phyloP scores from a whole-genome alignment of 2,888 invertebrate species.

The Pyralis farinalis region DNA sequence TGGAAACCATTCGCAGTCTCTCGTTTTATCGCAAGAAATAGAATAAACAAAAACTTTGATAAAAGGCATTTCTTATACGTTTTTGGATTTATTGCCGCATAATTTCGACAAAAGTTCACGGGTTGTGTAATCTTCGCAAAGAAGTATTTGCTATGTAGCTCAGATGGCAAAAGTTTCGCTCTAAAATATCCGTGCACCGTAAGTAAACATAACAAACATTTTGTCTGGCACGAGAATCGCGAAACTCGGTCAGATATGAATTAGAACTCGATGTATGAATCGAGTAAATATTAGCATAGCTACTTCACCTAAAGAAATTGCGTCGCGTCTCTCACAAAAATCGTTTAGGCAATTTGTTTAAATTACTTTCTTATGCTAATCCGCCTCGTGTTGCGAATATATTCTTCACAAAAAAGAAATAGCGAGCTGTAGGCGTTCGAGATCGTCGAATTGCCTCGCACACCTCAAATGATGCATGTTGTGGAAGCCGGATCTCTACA shows the following conservation, averaged over 20 bases:
- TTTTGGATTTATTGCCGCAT: slow-evolving; percentile 43
- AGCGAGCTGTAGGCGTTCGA: slow-evolving; percentile 39
- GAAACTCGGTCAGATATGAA: slow-evolving; percentile 31
- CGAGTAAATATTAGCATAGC: slow-evolving; percentile 35
- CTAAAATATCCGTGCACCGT: slow-evolving; percentile 19
- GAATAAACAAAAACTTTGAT: slow-evolving; percentile 45
- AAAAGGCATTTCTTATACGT: slow-evolving; percentile 39
- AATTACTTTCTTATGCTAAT: slow-evolving; percentile 76
- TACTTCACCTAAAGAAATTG: slow-evolving; percentile 55
- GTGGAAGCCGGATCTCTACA: slow-evolving; percentile 47
- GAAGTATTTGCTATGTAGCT: slow-evolving; percentile 33
- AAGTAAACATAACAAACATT: slow-evolving; percentile 28
- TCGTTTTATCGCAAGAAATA: slow-evolving; percentile 34
- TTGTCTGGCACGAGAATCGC: slow-evolving; percentile 22
- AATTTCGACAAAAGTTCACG: slow-evolving; percentile 41
- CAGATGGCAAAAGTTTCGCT: slow-evolving; percentile 38
- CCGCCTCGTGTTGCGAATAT: slow-evolving; percentile 61
- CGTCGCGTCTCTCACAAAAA: slow-evolving; percentile 59
- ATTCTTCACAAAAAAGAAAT: slow-evolving; percentile 49
- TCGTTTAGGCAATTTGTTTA: slow-evolving; percentile 71
- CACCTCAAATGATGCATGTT: slow-evolving; percentile 62
- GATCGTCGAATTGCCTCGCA: slow-evolving; percentile 46
- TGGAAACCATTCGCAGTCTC: slow-evolving; percentile 34
- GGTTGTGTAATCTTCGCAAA: slow-evolving; percentile 41
- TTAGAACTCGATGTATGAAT: slow-evolving; percentile 30